Conservation (phyloP, 2,888 invertebrate genomes). For the Eumerus sabulonum region DNA sequence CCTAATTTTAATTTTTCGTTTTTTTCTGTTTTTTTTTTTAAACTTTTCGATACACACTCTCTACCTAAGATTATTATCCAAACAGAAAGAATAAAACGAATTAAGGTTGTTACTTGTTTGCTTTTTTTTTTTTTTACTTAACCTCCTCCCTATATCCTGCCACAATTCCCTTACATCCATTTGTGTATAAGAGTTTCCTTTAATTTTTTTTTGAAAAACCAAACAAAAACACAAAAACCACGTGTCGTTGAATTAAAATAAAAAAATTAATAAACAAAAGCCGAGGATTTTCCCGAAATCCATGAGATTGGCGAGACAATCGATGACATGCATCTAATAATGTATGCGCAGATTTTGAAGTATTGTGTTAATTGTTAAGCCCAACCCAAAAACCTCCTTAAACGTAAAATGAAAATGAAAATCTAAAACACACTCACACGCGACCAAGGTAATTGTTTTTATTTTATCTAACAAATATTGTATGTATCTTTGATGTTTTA, state of each 20-base stretch:
- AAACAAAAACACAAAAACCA: conserved; percentile 6
- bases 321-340: conserved; percentile 78
- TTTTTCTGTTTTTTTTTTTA: conserved; percentile 34
- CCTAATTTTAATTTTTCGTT: conserved; percentile 46
- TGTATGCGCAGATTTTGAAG: conserved; percentile 78
- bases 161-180: neutral
- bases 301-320: conserved; percentile 79
- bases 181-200: neutral
- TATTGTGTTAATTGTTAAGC: conserved; percentile 74
- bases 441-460: conserved; percentile 45
- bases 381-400: neutral
- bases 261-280: conserved; percentile 31
- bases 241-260: conserved; percentile 4
- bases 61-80: conserved; percentile 60
- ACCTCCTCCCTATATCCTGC: neutral
- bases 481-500: conserved; percentile 23
- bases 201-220: neutral
- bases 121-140: conserved; percentile 27
- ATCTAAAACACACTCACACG: too few relatives aligned
- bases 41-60: neutral
- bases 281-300: conserved; percentile 74
- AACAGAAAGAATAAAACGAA: conserved; percentile 62
- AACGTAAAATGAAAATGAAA: neutral
- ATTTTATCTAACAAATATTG: conserved; percentile 8
- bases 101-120: conserved; percentile 51